Percentiles rank a stretch among this genome's conserved stretches.
These are phyloP conservation scores for Notamacropus eugenii DNA, from an alignment of 2,797 vertebrate genomes.

Conservation along the genomic window DNA sequence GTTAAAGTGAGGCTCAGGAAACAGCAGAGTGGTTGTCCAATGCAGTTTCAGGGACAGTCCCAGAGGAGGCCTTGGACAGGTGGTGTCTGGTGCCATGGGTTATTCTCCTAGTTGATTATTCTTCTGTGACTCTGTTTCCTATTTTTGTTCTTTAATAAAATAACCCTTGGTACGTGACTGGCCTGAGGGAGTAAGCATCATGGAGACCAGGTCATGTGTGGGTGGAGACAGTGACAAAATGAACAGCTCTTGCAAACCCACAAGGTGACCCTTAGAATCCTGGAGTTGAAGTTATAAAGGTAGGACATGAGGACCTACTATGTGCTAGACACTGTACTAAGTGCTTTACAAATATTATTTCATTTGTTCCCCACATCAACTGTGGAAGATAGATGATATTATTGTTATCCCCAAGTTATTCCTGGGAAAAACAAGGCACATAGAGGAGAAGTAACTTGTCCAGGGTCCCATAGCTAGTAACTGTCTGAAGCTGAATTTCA, in stretches of 20 bases:
- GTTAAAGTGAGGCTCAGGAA: neutral
- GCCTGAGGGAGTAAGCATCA: neutral
- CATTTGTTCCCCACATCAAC: too few relatives aligned
- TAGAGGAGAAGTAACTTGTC: too few relatives aligned
- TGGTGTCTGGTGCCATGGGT: neutral
- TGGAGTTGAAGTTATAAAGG: too few relatives aligned
- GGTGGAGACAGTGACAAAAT: neutral
- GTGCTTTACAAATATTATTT: too few relatives aligned
- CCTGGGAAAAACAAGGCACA: too few relatives aligned
- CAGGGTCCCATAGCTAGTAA: too few relatives aligned
- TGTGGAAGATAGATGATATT: too few relatives aligned
- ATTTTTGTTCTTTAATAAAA: neutral
- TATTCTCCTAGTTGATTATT: neutral
- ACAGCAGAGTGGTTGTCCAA: neutral
- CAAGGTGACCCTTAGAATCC: too few relatives aligned
- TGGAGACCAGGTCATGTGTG: neutral
- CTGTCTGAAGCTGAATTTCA: too few relatives aligned
- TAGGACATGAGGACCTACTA: too few relatives aligned
- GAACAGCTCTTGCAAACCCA: neutral
- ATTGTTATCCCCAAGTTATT: too few relatives aligned
- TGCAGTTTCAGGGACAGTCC: neutral
- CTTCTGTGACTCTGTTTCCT: neutral
- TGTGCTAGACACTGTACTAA: too few relatives aligned
- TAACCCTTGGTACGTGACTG: neutral
- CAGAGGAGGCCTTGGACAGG: neutral